Conservation (phyloP, 30 jellyfish, hydroid and myxozoan genomes). For the Nemopilema nomurai region DNA sequence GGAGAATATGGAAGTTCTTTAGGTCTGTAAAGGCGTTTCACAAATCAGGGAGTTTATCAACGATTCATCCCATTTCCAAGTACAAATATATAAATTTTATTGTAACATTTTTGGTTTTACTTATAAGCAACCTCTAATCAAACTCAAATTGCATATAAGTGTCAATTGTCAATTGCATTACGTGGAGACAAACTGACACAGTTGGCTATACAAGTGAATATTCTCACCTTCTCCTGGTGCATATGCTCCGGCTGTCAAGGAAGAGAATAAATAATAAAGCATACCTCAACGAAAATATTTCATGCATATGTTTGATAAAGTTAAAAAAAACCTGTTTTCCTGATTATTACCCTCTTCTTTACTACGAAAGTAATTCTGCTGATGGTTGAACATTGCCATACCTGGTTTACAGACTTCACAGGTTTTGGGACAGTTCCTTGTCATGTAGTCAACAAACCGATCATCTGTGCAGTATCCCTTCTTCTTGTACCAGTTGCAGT, state of each 20-base stretch:
- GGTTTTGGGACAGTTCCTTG: conserved; percentile 44
- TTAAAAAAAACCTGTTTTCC: too few relatives aligned
- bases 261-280: too few relatives aligned
- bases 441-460: conserved; percentile 35
- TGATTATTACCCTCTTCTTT: too few relatives aligned
- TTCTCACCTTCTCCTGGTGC: background rate
- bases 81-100: background rate
- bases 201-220: background rate
- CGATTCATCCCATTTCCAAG: background rate
- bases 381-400: background rate
- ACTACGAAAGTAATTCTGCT: too few relatives aligned
- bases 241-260: background rate
- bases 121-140: too few relatives aligned
- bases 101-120: too few relatives aligned
- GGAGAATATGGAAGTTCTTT: too few relatives aligned
- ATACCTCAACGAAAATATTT: too few relatives aligned
- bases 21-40: too few relatives aligned
- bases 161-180: too few relatives aligned
- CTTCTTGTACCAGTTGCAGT: conserved; percentile 22
- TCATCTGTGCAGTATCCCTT: conserved; percentile 48
- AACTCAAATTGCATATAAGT: too few relatives aligned
- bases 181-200: background rate
- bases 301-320: too few relatives aligned
- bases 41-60: background rate
- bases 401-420: conserved; percentile 49